Conservation (phyloP, 2,113 vertebrate genomes). For the Cephalopholis sonnerati region DNA sequence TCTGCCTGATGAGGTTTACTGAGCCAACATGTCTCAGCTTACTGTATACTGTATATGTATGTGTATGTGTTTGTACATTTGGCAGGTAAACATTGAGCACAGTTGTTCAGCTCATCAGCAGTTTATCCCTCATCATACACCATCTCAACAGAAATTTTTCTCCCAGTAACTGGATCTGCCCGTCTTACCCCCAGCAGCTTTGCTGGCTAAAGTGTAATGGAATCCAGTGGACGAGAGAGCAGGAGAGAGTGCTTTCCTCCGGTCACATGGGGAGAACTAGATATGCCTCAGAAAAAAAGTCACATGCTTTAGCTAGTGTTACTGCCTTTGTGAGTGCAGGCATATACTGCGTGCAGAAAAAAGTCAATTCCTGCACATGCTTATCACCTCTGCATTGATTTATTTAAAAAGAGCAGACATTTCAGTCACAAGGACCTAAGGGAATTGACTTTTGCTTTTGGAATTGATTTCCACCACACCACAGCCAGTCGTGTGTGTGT, state of each 20-base stretch:
- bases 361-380: no score
- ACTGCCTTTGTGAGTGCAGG: constrained; percentile 39
- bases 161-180: constrained; percentile 72
- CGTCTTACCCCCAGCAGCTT: constrained; percentile 50
- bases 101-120: constrained; percentile 61
- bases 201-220: constrained; percentile 70
- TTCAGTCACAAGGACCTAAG: no score
- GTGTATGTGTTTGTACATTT: constrained; percentile 17
- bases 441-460: no score
- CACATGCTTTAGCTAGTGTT: constrained; percentile 63
- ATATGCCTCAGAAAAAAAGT: constrained; percentile 71
- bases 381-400: no score
- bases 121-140: constrained; percentile 56
- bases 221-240: constrained; percentile 49
- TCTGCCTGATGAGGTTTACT: not conserved
- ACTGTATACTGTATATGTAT: constrained; percentile 35
- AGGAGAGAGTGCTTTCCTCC: constrained; percentile 21
- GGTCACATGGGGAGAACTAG: constrained; percentile 77
- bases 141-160: constrained; percentile 54
- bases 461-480: no score
- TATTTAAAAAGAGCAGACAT: no score
- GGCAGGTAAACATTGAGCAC: constrained; percentile 46
- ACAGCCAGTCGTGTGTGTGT: no score
- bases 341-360: not conserved
- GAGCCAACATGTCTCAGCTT: constrained; percentile 33